phyloP scores from a whole-genome alignment of 2,113 vertebrate genomes.

The Raphicerus campestris region DNA sequence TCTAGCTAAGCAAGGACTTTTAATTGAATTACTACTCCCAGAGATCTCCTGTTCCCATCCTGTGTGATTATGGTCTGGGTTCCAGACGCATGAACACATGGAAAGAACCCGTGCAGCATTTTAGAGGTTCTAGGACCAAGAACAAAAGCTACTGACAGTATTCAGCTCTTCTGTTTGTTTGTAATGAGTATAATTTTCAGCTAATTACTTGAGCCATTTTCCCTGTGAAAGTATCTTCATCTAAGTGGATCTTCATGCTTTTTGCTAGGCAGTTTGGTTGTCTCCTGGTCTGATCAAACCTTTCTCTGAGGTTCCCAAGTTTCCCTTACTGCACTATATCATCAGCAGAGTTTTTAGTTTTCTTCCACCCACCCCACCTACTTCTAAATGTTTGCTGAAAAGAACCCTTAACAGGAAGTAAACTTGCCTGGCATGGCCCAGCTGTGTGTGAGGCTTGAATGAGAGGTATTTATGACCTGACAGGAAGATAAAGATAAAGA shows the following conservation, averaged over 20 bases:
- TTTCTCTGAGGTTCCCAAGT: not conserved
- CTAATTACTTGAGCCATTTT: not conserved
- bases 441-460: constrained; percentile 73
- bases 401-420: constrained; percentile 73
- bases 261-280: not conserved
- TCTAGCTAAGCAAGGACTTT: not conserved
- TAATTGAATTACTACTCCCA: not conserved
- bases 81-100: not conserved
- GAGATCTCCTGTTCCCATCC: not conserved
- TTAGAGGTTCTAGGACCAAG: not conserved
- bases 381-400: constrained; percentile 56
- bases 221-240: not conserved
- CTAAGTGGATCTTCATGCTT: not conserved
- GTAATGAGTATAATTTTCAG: not conserved
- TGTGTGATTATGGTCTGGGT: not conserved
- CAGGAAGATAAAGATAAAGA: constrained; percentile 81
- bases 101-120: not conserved
- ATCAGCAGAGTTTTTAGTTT: not conserved
- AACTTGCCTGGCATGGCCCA: constrained; percentile 67
- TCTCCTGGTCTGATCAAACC: not conserved
- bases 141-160: not conserved
- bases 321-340: not conserved
- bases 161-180: not conserved
- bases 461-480: constrained; percentile 83
- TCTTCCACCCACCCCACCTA: not conserved